Conservation (phyloP, 1,140 invertebrate species). For the Drosophila truncata region DNA sequence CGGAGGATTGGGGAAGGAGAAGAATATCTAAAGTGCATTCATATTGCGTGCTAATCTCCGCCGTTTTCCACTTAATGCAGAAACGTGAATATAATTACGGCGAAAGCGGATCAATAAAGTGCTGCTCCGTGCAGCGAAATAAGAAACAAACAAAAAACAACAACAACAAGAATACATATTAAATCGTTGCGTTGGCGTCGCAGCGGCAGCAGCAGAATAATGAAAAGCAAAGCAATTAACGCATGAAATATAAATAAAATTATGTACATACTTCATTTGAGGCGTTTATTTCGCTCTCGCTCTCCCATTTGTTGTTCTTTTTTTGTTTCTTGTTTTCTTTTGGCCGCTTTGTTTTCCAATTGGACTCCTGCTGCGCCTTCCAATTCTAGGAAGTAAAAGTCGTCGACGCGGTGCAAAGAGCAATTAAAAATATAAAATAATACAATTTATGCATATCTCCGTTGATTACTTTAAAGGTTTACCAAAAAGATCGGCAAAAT, state of each 20-base stretch:
- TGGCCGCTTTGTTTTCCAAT: constrained; percentile 40
- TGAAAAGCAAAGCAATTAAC: constrained; percentile 42
- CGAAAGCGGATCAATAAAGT: constrained; percentile 63
- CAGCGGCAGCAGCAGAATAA: constrained; percentile 18
- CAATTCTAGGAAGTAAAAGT: constrained; percentile 41
- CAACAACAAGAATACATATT: constrained; percentile 24
- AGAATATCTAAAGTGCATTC: constrained; percentile 52
- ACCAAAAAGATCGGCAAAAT: constrained; percentile 68
- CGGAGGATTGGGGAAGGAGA: constrained; percentile 8
- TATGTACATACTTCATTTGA: constrained; percentile 12
- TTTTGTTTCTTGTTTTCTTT: constrained; percentile 7
- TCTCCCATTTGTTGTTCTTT: constrained; percentile 5
- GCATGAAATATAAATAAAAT: constrained; percentile 54
- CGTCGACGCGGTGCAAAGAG: constrained; percentile 1
- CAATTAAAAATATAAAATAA: constrained; percentile 20
- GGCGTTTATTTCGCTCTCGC: constrained; percentile 1
- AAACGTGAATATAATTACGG: constrained; percentile 59
- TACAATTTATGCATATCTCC: constrained; percentile 23
- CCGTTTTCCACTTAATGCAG: constrained; percentile 44
- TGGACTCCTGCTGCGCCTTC: constrained; percentile 47
- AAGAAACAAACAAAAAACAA: constrained; percentile 15
- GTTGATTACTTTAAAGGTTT: constrained; percentile 57
- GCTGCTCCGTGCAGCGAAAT: constrained; percentile 39
- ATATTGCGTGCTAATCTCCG: constrained; percentile 50
- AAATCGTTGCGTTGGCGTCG: constrained; percentile 28